A percentile compares a stretch with the other conserved stretches of the same genome.
These are phyloP conservation scores for Lymantria dispar DNA, from an alignment of 2,888 invertebrate species.

Conservation along the genomic window DNA sequence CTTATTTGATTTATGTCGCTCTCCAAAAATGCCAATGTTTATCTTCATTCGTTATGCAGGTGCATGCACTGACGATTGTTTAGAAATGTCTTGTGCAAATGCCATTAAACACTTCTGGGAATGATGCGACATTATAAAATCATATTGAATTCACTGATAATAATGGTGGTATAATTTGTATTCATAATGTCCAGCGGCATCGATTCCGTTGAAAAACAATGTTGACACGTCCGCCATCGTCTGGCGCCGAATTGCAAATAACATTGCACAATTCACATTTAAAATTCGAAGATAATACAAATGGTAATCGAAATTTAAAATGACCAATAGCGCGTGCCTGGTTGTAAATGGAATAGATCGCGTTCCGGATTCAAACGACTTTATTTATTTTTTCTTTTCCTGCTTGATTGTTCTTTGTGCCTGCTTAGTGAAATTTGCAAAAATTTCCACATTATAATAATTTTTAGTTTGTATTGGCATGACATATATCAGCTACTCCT, in stretches of 20 bases:
- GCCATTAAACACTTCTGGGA: conserved; percentile 61
- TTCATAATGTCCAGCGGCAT: conserved; percentile 58
- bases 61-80: conserved; percentile 59
- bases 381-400: conserved; percentile 34
- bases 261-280: conserved; percentile 66
- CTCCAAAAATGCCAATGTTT: conserved; percentile 43
- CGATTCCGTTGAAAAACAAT: conserved; percentile 58
- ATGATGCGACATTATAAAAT: conserved; percentile 49
- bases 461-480: too few relatives aligned
- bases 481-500: too few relatives aligned
- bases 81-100: conserved; percentile 67
- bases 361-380: conserved; percentile 53
- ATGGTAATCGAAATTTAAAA: conserved; percentile 63
- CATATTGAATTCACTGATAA: conserved; percentile 48
- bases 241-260: conserved; percentile 73
- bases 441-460: too few relatives aligned
- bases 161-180: conserved; percentile 62
- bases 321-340: conserved; percentile 55
- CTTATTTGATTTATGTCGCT: conserved; percentile 42
- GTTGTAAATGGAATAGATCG: conserved; percentile 43
- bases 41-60: conserved; percentile 58
- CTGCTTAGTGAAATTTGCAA: too few relatives aligned
- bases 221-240: conserved; percentile 62
- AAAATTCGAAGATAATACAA: conserved; percentile 59
- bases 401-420: conserved; percentile 9